Evolutionary conservation across 2,888 invertebrate genomes (phyloP), one percentile per base, ranked within the genome.

Genomic region (Microctonus brassicae): DNA sequence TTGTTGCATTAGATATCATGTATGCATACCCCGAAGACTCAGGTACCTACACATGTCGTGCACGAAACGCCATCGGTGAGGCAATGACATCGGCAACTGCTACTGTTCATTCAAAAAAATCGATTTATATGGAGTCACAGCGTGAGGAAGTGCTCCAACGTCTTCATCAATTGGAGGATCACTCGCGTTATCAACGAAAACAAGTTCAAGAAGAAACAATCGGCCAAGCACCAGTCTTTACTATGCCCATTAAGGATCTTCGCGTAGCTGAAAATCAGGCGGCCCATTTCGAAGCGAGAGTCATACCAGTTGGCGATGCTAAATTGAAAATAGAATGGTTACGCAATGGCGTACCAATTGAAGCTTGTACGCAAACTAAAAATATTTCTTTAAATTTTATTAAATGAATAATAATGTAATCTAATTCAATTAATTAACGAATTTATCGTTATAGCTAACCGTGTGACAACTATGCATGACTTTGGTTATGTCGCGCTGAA

Each of bases 401-500:
- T n/a, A n/a, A n/a, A n/a, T n/a, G n/a, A n/a, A n/a, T n/a, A n/a
- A n/a, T 34, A 22, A 1, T 67, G 53, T 29, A 61, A 47, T 11
- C 17, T 70, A 24, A 74, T 29, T 20, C 11, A 36, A 39, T n/a
- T 47, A 42, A 42, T 22, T 20, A 33, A 52, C 65, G 22, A 69
- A 11, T 65, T 68, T 47, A 13, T 65, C 24, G 7, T n/a, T 6
- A 63, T 78, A 94, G 94, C 96, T n/a, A 96, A 96, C 85, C 94
- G 96, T 73, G 90, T 95, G 34, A 95, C 95, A 55, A 97, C 97
- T 10, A 96, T 97, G 94, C 97, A 98, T 85, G 99, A 99, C 87
- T 98, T 99, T 86, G 99, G 99, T 62, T 98, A 97, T 86, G 98
- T 98, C 29, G 97, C 97, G 47, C 89, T 97, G 20, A 97, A 97